Conservation (phyloP, 92 coral and sea anemone genomes). For the Muricea muricata region DNA sequence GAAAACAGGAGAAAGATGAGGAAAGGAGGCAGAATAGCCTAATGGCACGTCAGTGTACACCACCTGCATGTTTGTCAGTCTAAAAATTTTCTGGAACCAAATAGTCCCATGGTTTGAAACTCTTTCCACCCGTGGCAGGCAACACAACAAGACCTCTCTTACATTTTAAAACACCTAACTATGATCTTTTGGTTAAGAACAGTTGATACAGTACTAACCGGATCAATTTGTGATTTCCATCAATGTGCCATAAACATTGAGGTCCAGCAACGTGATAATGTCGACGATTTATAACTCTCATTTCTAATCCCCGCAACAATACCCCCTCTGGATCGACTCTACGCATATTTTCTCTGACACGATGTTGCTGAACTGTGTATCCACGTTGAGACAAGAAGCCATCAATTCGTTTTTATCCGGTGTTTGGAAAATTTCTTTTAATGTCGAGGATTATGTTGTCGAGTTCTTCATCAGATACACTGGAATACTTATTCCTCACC, state of each 20-base stretch:
- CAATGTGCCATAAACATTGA: background rate
- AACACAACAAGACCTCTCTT: no score
- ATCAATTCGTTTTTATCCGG: background rate
- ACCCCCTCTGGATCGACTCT: slow-evolving; percentile 6
- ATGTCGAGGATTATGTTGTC: no score
- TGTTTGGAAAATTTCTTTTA: background rate
- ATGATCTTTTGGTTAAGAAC: no score
- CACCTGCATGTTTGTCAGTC: no score
- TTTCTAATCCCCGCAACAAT: background rate
- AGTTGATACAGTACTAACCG: background rate
- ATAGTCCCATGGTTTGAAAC: no score
- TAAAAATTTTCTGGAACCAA: no score
- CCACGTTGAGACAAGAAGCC: background rate
- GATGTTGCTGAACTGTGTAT: background rate
- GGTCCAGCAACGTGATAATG: background rate
- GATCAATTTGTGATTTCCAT: background rate
- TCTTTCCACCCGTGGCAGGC: no score
- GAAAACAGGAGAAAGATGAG: no score
- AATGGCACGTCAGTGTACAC: no score
- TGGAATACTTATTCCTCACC: background rate
- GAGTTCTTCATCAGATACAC: background rate
- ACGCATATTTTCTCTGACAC: background rate
- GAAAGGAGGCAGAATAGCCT: no score
- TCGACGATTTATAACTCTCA: background rate
- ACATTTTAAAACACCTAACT: no score